Base-by-base conservation (phyloP, 37 sponge, comb jelly and placozoan species). In the Oopsacas minuta region DNA sequence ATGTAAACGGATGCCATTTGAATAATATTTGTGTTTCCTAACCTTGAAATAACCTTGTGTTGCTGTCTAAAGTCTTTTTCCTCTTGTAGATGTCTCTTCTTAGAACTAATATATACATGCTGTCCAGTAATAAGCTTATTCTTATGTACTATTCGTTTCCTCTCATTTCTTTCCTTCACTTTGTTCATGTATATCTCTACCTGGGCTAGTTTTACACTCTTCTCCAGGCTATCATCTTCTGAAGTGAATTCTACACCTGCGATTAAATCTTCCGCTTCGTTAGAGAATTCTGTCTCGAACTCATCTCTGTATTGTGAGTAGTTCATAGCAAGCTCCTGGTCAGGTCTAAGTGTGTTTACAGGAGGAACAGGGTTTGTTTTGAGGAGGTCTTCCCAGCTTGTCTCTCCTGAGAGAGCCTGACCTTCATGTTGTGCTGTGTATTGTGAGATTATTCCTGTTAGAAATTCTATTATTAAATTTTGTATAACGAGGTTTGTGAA, bases 231-330 rank as follows among this genome's bases (percentile, higher is more conserved):
- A 7, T 94, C 94, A 37, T 93, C 93, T 0, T 90, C 90, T 1
- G 52, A 32, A 20, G 37, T 42, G 17, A 92, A 8, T 0, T 82
- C 61, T 37, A 94, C 0, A 20, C 75, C 83, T 35, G 90, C 88
- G 36, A 95, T 86, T 34, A 91, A 38, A 20, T 83, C 38, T 84
- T 95, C 95, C 10, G 90, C 89, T 81, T 91, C 87, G 83, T 92
- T 92, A 37, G 89, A 83, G 81, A 87, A 91, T 83, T 95, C 92
- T 86, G 75, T 83, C 22, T 94, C 95, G 90, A 94, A 94, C 83
- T 94, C 95, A 49, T 94, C 93, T 82, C 95, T 94, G 52, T 89
- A 75, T 3, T 93, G 95, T 83, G 90, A 84, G 85, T 92, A 94
- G 32, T 88, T 87, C 32, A 94, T 42, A 38, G 90, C 93, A 37